phyloP scores from a whole-genome alignment of 1,140 invertebrate species.

The Lethocerus indicus region DNA sequence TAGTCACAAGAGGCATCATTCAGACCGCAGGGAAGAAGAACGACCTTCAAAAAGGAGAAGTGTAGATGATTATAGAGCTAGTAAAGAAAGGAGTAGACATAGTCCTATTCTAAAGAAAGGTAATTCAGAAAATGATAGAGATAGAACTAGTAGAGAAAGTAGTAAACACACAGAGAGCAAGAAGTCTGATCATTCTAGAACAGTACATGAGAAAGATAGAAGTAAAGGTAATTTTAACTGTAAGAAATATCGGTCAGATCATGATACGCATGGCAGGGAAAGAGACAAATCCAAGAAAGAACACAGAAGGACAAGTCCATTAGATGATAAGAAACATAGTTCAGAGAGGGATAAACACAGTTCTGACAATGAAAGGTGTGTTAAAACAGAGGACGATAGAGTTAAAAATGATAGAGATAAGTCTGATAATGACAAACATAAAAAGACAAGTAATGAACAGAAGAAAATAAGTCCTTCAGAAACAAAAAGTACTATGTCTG shows the following conservation, averaged over 20 bases:
- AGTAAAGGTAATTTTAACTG: too few species aligned
- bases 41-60: slow-evolving; percentile 1
- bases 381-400: background rate
- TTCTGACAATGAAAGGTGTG: background rate
- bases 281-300: slow-evolving; percentile 1
- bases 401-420: background rate
- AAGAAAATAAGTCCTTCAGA: background rate
- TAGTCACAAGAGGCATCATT: too few species aligned
- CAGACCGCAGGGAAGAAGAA: too few species aligned
- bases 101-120: too few species aligned
- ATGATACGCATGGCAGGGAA: too few species aligned
- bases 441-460: background rate
- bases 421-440: background rate
- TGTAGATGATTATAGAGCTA: background rate
- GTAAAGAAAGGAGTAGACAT: slow-evolving; percentile 6
- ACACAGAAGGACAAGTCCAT: background rate
- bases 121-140: too few species aligned
- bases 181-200: too few species aligned
- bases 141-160: too few species aligned
- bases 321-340: background rate
- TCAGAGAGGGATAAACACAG: background rate
- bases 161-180: too few species aligned
- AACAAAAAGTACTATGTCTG: background rate
- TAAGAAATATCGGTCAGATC: too few species aligned
- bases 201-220: too few species aligned